These are phyloP conservation scores for Callorhinus ursinus DNA, from an alignment of 2,113 vertebrate genomes.

Conservation along the genomic window DNA sequence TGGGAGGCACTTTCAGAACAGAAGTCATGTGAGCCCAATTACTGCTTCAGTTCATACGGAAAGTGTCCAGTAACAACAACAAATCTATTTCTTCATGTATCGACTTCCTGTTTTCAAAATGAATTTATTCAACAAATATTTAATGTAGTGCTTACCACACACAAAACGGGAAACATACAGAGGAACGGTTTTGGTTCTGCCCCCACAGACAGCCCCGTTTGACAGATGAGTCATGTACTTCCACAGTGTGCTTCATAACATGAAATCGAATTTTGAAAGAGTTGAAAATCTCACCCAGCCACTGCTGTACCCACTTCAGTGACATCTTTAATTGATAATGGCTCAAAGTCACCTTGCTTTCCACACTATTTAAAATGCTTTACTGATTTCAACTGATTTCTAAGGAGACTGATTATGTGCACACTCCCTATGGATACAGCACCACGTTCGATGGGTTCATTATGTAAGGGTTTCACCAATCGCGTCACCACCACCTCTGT, in stretches of 20 bases:
- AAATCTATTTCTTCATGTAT: not conserved
- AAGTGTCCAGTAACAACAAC: not conserved
- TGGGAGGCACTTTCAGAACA: not conserved
- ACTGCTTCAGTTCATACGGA: not conserved
- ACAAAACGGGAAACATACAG: not conserved
- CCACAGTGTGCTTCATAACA: not conserved
- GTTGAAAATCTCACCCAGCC: not conserved
- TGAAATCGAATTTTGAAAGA: not conserved
- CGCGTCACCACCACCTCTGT: fast-evolving
- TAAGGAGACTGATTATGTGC: fast-evolving
- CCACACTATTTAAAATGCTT: not conserved
- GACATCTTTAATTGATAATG: not conserved
- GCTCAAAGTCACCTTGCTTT: not conserved
- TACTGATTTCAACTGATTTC: not conserved
- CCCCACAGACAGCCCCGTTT: not conserved
- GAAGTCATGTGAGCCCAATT: not conserved
- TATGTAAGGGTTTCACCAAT: fast-evolving
- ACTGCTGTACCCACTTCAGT: fast-evolving
- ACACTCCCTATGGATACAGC: fast-evolving
- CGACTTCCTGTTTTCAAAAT: conserved; percentile 11
- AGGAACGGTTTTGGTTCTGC: not conserved
- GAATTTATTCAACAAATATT: not conserved
- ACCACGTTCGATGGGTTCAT: fast-evolving
- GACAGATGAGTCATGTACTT: not conserved
- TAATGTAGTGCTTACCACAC: not conserved